Base-by-base conservation (phyloP, 2,113 vertebrate genomes). In the Thinocorus orbignyianus region DNA sequence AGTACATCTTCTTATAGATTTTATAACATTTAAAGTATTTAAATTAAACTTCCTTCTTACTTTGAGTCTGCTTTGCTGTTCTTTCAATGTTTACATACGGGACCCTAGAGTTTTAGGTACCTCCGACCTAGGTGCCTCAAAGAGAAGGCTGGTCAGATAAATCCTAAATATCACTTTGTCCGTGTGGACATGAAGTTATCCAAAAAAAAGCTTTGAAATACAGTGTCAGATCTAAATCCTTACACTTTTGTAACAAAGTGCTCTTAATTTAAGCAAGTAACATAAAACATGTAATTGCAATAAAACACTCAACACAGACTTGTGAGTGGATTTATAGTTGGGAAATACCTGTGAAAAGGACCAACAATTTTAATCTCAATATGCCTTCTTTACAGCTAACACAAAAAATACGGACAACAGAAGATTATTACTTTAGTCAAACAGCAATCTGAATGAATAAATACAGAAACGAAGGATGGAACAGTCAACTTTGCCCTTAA, bases 261-360 rank as follows among this genome's bases (percentile, higher is more conserved):
- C 1, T 65, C 2, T 55, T 86, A 71, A 26, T 77, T 61, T 61
- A 30, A 55, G 2, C 0, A 1, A 39, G 39, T 9, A 39, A 4
- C 4, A 1, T 13, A 81, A 86, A 81, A 55, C 1, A 0, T 15
- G 2, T 35, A 10, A n/a, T 35, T 41, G 3, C 10, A 46, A 28
- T 28, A 73, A 78, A 81, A 4, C 7, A 42, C 5, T 30, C 7
- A 46, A 42, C 7, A 31, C 5, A 41, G 28, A 16, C 3, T 20
- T n/a, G 1, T 23, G 3, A 18, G 4, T n/a, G 30, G 7, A 55
- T 52, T 46, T 73, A 26, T 55, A 44, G 6, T 41, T 23, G 31
- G 41, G 25, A 83, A 68, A 28, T 17, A 46, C 3, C 8, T 54
- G 11, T 46, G 31, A n/a, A 80, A 88, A 76, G 35, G 10, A 19